Conservation (phyloP, 2,797 vertebrate genomes). For the Malurus splendens region DNA sequence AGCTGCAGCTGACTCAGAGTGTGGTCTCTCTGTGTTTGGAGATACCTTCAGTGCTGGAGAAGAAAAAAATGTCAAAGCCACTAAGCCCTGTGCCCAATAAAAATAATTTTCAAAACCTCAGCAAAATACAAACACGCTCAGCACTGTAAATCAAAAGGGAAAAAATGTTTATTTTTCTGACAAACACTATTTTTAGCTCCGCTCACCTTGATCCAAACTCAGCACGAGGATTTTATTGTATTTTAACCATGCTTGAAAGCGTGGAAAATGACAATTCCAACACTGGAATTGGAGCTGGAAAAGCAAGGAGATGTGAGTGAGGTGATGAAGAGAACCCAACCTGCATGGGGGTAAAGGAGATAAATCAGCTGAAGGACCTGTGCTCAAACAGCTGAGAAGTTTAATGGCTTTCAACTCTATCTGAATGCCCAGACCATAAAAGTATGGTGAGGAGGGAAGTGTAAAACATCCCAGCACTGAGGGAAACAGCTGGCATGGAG, state of each 20-base stretch:
- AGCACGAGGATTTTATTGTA: conserved; percentile 11
- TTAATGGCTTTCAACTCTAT: conserved; percentile 32
- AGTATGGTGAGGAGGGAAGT: background rate
- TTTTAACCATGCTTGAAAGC: conserved; percentile 30
- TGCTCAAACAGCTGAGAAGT: conserved; percentile 42
- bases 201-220: background rate
- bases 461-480: background rate
- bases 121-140: conserved; percentile 16
- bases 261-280: conserved; percentile 30
- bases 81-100: background rate
- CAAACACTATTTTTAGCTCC: background rate
- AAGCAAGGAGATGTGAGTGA: background rate
- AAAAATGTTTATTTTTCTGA: background rate
- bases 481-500: background rate
- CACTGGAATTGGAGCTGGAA: background rate
- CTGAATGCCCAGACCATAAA: background rate
- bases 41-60: background rate
- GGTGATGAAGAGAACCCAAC: conserved; percentile 2
- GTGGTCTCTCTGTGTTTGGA: background rate
- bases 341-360: background rate
- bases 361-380: conserved; percentile 47
- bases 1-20: background rate
- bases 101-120: conserved; percentile 7
- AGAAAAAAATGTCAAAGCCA: background rate
- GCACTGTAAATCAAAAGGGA: background rate